Evolutionary conservation across 2,113 vertebrate genomes (phyloP), one percentile per base, ranked within the genome.

Genomic region (Sarotherodon lohbergeri): DNA sequence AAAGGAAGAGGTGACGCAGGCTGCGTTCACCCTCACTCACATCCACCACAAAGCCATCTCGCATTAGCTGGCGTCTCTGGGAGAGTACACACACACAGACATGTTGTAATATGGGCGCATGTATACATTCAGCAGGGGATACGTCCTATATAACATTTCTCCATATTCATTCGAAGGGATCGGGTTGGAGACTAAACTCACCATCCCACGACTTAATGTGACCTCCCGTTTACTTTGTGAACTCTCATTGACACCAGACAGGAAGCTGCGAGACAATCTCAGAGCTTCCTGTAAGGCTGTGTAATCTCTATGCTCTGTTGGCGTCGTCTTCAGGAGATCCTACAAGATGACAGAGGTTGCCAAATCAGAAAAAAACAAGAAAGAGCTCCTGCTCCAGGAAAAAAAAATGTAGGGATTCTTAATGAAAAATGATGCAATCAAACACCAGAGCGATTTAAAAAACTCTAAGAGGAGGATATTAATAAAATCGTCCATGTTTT

Each of bases 1-100:
- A 97, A 1, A 97, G 94, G 90, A 97, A 97, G 78, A 97, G 90
- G 76, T 97, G 96, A 10, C 96, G 94, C 46, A 97, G 87, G 82
- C 56, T 90, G 22, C 91, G 94, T 3, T 93, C 95, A 1, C 92
- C 92, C 4, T 97, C 96, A 19, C 59, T 94, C 10, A 41, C 73
- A 11, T 97, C 94, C 88, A 97, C 94, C 52, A 96, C 90, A 29
- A 97, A 97, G 39, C 94, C 92, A n/a, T 97, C 96, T 12, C 95
- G 94, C 78, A 96, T 92, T 89, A 97, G 86, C 83, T 95, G 90
- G 8, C 96, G 94, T 12, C 94, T 94, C 96, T 97, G 57, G 3
- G 14, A 46, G 7, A 10, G 7, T 6, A 55, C 5, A 79, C 12
- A 81, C 6, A 55, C 4, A 61, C 2, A 54, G 7, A 57, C 6